Evolutionary conservation across 2,797 vertebrate genomes (phyloP).

Genomic region (Halcyon chelicuti): DNA sequence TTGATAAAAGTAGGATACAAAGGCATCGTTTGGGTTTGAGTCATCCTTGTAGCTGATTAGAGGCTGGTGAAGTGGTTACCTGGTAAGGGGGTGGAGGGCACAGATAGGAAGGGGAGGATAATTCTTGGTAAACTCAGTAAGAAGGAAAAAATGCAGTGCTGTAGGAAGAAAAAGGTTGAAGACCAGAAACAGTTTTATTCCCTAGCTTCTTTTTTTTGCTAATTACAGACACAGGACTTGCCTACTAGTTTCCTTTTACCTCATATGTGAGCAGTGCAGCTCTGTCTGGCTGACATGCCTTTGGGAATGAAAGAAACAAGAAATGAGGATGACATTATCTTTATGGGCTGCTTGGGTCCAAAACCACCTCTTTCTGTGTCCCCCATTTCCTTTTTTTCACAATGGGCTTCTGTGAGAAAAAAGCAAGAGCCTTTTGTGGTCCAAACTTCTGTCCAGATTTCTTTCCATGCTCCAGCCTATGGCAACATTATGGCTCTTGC

Average conservation of each 20-base stretch:
- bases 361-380: background rate
- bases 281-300: background rate
- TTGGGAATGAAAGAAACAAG: background rate
- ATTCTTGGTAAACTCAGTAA: background rate
- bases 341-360: background rate
- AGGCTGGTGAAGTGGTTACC: background rate
- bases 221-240: background rate
- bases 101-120: background rate
- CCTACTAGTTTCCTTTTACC: constrained; percentile 2
- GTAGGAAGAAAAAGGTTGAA: background rate
- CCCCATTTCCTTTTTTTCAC: background rate
- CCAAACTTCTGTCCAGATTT: background rate
- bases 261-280: background rate
- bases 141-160: background rate
- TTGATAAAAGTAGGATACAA: background rate
- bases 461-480: background rate
- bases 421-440: background rate
- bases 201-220: background rate
- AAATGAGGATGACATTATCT: background rate
- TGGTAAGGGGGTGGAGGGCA: background rate
- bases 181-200: background rate
- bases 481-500: background rate
- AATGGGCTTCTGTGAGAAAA: background rate
- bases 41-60: background rate
- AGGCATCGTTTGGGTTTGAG: background rate